Evolutionary conservation across 2,888 invertebrate genomes (phyloP).

Genomic region (Serripes groenlandicus): DNA sequence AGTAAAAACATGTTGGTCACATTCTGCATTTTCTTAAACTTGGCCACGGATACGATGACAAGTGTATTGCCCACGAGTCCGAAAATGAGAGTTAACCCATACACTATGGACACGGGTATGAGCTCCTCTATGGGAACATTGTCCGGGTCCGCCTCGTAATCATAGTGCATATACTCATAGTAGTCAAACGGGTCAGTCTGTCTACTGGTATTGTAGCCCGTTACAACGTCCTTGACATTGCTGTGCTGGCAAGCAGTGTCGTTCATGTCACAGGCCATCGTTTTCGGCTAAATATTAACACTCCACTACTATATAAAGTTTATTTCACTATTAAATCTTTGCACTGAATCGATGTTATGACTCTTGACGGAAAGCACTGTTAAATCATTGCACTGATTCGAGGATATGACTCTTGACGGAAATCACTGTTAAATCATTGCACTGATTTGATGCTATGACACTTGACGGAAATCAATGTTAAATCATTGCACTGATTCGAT

Average conservation of each 20-base stretch:
- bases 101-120: conserved; percentile 89
- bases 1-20: conserved; percentile 91
- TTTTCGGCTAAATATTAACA: no score
- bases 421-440: no score
- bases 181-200: not conserved
- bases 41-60: conserved; percentile 88
- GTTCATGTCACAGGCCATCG: not conserved
- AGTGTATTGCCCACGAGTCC: conserved; percentile 89
- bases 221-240: not conserved
- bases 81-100: conserved; percentile 89
- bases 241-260: not conserved
- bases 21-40: conserved; percentile 89
- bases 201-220: not conserved
- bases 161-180: conserved; percentile 82
- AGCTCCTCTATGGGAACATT: conserved; percentile 88
- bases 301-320: no score
- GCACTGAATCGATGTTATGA: no score
- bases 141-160: conserved; percentile 86
- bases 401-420: no score
- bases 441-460: no score
- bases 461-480: no score
- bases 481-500: no score
- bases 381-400: no score
- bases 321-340: no score
- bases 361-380: no score